Percentiles rank a stretch among this genome's conserved stretches.
Evolutionary conservation across 2,113 vertebrate genomes (phyloP).

Genomic region (Rhinopomastus cyanomelas): DNA sequence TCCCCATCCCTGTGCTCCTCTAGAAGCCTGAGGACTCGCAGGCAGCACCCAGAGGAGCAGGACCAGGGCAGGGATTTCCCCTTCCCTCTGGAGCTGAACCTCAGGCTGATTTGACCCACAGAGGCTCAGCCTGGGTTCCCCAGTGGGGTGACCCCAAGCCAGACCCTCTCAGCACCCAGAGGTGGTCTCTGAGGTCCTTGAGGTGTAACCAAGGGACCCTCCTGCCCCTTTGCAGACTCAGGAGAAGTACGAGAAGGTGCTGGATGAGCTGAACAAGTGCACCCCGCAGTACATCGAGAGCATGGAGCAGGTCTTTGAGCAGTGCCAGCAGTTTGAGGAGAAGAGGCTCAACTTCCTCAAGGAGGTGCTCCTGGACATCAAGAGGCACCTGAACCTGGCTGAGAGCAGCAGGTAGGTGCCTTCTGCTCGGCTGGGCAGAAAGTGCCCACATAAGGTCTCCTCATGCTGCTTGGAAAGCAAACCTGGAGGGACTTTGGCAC

Average conservation of each 20-base stretch:
- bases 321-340: slow-evolving; percentile 97
- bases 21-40: not conserved
- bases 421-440: not conserved
- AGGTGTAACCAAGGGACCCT: not conserved
- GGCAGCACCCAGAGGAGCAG: not conserved
- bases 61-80: not conserved
- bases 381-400: slow-evolving; percentile 93
- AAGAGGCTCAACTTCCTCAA: slow-evolving; percentile 96
- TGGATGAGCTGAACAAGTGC: slow-evolving; percentile 93
- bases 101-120: not conserved
- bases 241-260: slow-evolving; percentile 96
- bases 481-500: not conserved
- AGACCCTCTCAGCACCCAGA: not conserved
- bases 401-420: slow-evolving; percentile 88
- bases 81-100: not conserved
- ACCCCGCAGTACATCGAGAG: slow-evolving; percentile 92
- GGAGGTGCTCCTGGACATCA: slow-evolving; percentile 95
- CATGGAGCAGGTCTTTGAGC: slow-evolving; percentile 98
- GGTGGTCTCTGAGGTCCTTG: accelerated
- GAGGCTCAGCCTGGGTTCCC: not conserved
- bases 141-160: not conserved
- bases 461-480: not conserved
- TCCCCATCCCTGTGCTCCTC: not conserved
- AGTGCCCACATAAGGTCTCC: accelerated
- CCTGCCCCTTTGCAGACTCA: slow-evolving; percentile 77